A percentile compares a stretch with the other conserved stretches of the same genome.
Evolutionary conservation across 1,140 invertebrate species (phyloP).

Genomic region (Aphelinus certus): DNA sequence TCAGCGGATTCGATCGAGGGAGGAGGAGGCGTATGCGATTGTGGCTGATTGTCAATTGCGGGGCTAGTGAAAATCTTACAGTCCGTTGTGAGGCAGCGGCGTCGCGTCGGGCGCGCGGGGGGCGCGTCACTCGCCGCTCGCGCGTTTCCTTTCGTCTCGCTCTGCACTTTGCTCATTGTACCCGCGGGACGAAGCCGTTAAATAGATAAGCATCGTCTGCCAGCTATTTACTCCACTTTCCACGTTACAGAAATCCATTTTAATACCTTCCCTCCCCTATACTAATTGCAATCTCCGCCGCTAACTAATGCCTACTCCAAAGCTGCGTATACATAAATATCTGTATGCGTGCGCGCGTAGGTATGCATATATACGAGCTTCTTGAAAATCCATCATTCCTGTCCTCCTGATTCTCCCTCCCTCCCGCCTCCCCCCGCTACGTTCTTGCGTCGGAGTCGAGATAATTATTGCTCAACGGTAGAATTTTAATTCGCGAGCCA

Average conservation of each 20-base stretch:
- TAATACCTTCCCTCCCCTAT: background rate
- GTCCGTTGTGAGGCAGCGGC: too few species aligned
- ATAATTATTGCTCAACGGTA: too few species aligned
- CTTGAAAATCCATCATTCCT: background rate
- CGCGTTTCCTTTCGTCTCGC: background rate
- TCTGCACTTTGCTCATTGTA: conserved; percentile 14
- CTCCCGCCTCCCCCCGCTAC: too few species aligned
- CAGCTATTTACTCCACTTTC: conserved; percentile 35
- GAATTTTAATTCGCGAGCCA: too few species aligned
- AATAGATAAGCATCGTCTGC: conserved; percentile 33
- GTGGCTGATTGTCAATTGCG: conserved; percentile 21
- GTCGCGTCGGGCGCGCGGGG: too few species aligned
- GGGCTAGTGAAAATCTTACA: background rate
- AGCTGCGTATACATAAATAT: too few species aligned
- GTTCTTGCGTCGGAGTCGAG: too few species aligned
- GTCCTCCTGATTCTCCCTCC: too few species aligned
- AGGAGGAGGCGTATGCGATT: background rate
- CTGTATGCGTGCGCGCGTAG: too few species aligned
- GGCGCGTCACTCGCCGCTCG: background rate
- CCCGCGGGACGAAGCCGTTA: conserved; percentile 30
- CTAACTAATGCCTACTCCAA: too few species aligned
- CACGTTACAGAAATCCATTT: conserved; percentile 35
- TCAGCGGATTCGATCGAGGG: conserved; percentile 7
- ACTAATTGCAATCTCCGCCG: conserved; percentile 8
- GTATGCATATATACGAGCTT: background rate